Percentiles rank a stretch among this genome's conserved stretches.
Evolutionary conservation across 1,140 invertebrate genomes (phyloP).

Genomic region (Berghia stephanieae): DNA sequence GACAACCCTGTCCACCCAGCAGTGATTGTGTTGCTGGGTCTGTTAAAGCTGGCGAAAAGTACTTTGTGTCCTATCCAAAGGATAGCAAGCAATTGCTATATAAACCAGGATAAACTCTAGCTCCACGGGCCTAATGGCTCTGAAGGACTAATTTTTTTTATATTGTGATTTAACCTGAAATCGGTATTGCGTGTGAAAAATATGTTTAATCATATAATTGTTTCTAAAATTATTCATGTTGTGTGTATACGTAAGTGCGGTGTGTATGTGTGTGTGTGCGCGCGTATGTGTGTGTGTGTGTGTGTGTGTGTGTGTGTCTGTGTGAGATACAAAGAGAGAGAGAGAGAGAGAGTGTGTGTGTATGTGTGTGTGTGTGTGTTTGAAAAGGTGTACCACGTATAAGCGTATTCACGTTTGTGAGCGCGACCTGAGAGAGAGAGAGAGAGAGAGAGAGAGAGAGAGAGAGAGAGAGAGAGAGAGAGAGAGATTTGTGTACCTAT

Average conservation of each 20-base stretch:
- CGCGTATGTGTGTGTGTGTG: not conserved
- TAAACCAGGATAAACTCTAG: too few species aligned
- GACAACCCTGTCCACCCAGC: too few species aligned
- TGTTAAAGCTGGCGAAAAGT: too few species aligned
- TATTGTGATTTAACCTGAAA: too few species aligned
- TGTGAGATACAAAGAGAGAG: not conserved
- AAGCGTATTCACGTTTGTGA: not conserved
- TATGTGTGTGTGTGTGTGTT: not conserved
- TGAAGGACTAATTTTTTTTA: not conserved
- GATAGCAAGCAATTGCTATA: too few species aligned
- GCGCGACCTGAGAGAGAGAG: not conserved
- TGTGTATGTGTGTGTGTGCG: not conserved
- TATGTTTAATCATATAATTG: not conserved
- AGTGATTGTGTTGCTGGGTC: too few species aligned
- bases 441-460: not conserved
- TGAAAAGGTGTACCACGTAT: too few species aligned
- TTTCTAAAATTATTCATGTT: not conserved
- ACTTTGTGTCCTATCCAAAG: too few species aligned
- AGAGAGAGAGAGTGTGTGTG: not conserved
- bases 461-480: slow-evolving; percentile 19
- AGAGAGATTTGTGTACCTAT: too few species aligned
- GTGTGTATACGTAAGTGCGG: slow-evolving; percentile 4
- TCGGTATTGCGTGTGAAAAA: not conserved
- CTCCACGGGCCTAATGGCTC: too few species aligned
- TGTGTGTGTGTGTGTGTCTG: slow-evolving; percentile 10